phyloP scores from a whole-genome alignment of 2,797 vertebrate genomes.

The Melanotaenia trifasciata region DNA sequence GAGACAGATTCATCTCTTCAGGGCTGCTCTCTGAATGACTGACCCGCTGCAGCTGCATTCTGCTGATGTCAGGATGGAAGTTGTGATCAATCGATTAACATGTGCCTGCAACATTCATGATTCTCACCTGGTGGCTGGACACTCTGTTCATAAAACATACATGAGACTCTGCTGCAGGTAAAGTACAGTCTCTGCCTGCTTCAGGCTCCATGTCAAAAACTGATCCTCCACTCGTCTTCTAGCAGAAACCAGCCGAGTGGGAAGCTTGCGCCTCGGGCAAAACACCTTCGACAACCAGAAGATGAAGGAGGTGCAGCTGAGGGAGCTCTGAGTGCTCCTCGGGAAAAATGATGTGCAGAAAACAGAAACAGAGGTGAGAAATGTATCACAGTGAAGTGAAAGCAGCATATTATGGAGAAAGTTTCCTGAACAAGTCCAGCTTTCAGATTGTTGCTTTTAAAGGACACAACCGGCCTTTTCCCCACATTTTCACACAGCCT shows the following conservation, averaged over 20 bases:
- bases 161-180: constrained; percentile 25
- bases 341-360: constrained; percentile 30
- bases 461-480: background rate
- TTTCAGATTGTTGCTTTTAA: background rate
- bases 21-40: background rate
- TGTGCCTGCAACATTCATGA: constrained; percentile 13
- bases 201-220: constrained; percentile 27
- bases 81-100: constrained; percentile 37
- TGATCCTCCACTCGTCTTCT: constrained; percentile 14
- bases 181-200: constrained; percentile 6
- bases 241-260: constrained; percentile 31
- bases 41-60: background rate
- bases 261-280: constrained; percentile 54
- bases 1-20: background rate
- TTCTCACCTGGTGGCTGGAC: constrained; percentile 6
- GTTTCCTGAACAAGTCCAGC: background rate
- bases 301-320: constrained; percentile 53
- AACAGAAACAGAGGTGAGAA: constrained; percentile 1
- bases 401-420: background rate
- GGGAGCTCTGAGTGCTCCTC: constrained; percentile 42
- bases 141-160: constrained; percentile 29
- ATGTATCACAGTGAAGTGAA: background rate
- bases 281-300: constrained; percentile 52
- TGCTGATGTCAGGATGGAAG: constrained; percentile 23
- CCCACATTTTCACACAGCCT: background rate